Percentiles rank a stretch among this genome's conserved stretches.
phyloP scores from a whole-genome alignment of 2,888 invertebrate species.

The Drosophila paranaensis region DNA sequence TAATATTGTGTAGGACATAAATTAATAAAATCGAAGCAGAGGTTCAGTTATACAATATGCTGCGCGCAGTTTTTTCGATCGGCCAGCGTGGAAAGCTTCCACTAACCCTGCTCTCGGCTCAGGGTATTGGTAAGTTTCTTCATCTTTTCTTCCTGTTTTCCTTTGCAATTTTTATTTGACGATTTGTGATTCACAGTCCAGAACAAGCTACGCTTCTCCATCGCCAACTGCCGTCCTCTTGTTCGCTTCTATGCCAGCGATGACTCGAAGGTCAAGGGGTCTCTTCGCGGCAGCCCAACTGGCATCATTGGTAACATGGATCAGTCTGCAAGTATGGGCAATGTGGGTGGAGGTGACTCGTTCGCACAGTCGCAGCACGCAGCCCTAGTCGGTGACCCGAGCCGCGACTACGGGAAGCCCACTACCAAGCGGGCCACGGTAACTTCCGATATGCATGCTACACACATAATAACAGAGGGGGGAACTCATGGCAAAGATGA shows the following conservation, averaged over 20 bases:
- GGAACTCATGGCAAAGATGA: constrained; percentile 33
- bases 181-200: constrained; percentile 1
- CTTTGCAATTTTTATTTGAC: not conserved
- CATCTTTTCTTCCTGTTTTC: no score
- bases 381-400: constrained; percentile 6
- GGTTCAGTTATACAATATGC: constrained; percentile 25
- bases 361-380: constrained; percentile 16
- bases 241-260: constrained; percentile 40
- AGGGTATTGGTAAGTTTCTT: constrained; percentile 33
- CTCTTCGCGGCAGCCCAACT: constrained; percentile 5
- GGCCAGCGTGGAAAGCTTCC: constrained; percentile 27
- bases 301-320: constrained; percentile 33
- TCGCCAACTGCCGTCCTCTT: not conserved
- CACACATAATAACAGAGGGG: constrained; percentile 6
- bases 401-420: constrained; percentile 8
- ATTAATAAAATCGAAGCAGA: constrained; percentile 9
- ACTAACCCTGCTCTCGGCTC: constrained; percentile 3
- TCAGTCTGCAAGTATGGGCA: constrained; percentile 3
- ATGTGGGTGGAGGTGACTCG: constrained; percentile 1
- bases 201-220: constrained; percentile 5
- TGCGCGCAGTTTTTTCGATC: constrained; percentile 30
- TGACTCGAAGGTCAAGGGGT: constrained; percentile 29
- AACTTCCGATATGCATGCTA: constrained; percentile 23
- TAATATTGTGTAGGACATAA: constrained; percentile 19
- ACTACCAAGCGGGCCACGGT: constrained; percentile 18